Base-by-base conservation (phyloP, 2,888 invertebrate species). In the Hydropsyche betteni region DNA sequence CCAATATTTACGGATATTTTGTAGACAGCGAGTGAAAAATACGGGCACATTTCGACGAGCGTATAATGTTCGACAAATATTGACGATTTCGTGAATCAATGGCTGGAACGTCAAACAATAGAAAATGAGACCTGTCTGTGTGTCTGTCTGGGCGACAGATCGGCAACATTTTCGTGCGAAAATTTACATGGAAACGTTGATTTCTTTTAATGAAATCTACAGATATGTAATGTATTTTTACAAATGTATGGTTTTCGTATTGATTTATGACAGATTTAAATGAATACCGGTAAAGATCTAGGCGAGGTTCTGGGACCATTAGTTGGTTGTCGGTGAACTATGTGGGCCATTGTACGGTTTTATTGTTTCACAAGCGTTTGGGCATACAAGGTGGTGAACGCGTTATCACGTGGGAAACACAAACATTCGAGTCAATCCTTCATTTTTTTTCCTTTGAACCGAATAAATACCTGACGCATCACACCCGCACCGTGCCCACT, bases 81-180 rank as follows among this genome's bases (percentile, higher is more conserved):
- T 79, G 79, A 79, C 79, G 76, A 77, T 69, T 79, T 79, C 74
- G 76, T 77, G 79, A 79, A 79, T 79, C 79, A 79, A 79, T 79
- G 79, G 74, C 76, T 69, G 77, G 74, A 74, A 77, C 74, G 70
- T 73, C 74, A 79, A 76, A 79, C 75, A 76, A 52, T 44, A 70
- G 77, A 74, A 76, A 76, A 77, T 52, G 71, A 76, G 52, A 76
- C 74, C 69, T 69, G 71, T 53, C 52, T 55, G 71, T 74, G 10
- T 8, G 44, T 10, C 64, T 75, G 68, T 74, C 69, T 38, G 36
- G 52, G 33, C 6, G 70, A 74, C 64, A 61, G 61, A 64, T 74
- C 7, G 10, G 12, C 16, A 71, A 71, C 68, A 55, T 50, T 58
- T 53, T 55, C 6, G 38, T n/a, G 34, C 24, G 24, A 55, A 72